A percentile compares a stretch with the other conserved stretches of the same genome.
These are phyloP conservation scores for Hylia prasina DNA, from an alignment of 2,113 vertebrate genomes.

Conservation along the genomic window DNA sequence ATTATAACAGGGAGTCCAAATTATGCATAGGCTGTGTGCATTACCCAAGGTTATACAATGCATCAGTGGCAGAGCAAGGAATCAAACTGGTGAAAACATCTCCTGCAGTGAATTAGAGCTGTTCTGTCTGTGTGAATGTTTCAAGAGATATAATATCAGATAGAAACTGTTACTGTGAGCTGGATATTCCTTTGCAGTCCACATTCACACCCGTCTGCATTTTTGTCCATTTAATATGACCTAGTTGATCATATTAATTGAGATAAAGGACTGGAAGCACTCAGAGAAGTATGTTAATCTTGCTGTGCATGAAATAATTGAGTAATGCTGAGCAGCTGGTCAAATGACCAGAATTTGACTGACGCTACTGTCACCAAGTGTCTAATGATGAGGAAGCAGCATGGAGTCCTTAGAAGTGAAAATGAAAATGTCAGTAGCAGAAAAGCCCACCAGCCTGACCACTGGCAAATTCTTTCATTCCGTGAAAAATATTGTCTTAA, in stretches of 20 bases:
- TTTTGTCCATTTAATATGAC: background rate
- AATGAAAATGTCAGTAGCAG: background rate
- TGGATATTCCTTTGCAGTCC: background rate
- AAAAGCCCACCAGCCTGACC: background rate
- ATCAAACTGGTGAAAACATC: background rate
- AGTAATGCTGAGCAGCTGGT: background rate
- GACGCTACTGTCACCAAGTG: background rate
- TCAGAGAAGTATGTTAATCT: background rate
- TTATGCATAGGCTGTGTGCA: background rate
- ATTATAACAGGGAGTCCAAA: background rate
- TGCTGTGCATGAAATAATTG: background rate
- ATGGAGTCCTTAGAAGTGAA: background rate
- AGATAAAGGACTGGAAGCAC: background rate
- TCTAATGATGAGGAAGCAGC: background rate
- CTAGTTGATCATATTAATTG: background rate
- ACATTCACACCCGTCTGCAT: background rate
- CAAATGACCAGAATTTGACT: conserved; percentile 4
- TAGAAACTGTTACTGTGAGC: background rate
- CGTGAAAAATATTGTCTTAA: background rate
- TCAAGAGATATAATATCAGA: background rate
- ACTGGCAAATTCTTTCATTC: background rate
- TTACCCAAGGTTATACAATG: background rate
- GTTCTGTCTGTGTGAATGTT: background rate
- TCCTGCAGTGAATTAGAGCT: background rate
- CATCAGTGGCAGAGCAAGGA: background rate